These are phyloP conservation scores for Campoletis sonorensis DNA, from an alignment of 1,140 invertebrate species.

Conservation along the genomic window DNA sequence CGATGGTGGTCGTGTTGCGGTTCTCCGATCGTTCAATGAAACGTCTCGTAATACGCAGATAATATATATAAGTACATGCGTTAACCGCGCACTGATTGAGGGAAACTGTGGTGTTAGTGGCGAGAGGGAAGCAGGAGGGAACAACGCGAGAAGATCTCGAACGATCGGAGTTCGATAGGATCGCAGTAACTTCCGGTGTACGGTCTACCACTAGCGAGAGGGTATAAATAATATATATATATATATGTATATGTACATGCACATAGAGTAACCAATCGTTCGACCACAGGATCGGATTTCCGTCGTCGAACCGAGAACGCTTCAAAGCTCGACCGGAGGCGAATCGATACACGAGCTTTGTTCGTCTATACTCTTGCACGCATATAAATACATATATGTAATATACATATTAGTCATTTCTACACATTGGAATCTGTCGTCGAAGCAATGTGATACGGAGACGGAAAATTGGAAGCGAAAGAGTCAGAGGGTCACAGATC, in stretches of 20 bases:
- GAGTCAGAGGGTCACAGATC: background rate
- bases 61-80: background rate
- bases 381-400: slow-evolving; percentile 2
- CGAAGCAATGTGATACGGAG: slow-evolving; percentile 3
- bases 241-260: background rate
- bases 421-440: slow-evolving; percentile 3
- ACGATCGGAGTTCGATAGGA: slow-evolving; percentile 37
- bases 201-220: slow-evolving; percentile 1
- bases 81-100: background rate
- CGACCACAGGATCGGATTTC: slow-evolving; percentile 42
- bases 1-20: slow-evolving; percentile 31
- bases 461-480: slow-evolving; percentile 30
- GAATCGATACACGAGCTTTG: slow-evolving; percentile 39
- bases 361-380: too few species aligned
- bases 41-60: slow-evolving; percentile 29
- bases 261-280: slow-evolving; percentile 6
- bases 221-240: too few species aligned
- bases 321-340: slow-evolving; percentile 36
- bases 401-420: slow-evolving; percentile 3
- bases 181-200: slow-evolving; percentile 35
- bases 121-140: background rate
- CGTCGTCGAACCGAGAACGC: slow-evolving; percentile 21
- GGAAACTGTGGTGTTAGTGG: background rate
- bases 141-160: slow-evolving; percentile 17
- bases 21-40: slow-evolving; percentile 38